Evolutionary conservation across 2,113 vertebrate species (phyloP), one percentile per base, ranked within the genome.

Genomic region (Syrmaticus mikado): DNA sequence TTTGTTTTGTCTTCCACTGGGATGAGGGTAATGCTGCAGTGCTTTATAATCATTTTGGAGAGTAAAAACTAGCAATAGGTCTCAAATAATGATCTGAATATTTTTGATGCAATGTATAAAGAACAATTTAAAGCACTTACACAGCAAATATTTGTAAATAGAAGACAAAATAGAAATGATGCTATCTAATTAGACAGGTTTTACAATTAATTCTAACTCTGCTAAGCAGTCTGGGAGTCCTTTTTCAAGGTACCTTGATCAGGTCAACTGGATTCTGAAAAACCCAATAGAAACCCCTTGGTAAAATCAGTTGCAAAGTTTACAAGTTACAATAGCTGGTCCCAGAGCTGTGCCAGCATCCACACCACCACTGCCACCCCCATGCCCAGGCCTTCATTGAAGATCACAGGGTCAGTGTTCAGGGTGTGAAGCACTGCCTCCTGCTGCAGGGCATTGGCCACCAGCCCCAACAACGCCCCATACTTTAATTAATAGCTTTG

Each of bases 41-140:
- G 81, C 11, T 74, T 90, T 74, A 32, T 72, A 77, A 65, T 82
- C 10, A 55, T 67, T 92, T 78, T 91, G 48, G 65, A 73, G 76
- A 52, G 60, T 40, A 85, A 43, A 62, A 95, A 78, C 45, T 71
- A 95, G 67, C 30, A 92, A 62, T 21, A 78, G 24, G 34, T 41
- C 45, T 65, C 67, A 65, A 92, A 90, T n/a, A 10, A 66, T 48
- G 19, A 80, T 74, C 60, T 91, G 85, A 94, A 91, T 97, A 95
- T 92, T 89, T 83, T 94, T 90, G 40, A 64, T 46, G 21, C 62
- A 30, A 93, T 38, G 11, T 67, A 93, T 9, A 81, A 48, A 85
- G 77, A 85, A 22, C 30, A 75, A 85, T 72, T 85, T 73, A 64
- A 65, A 77, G 60, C 52, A 89, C 92, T 91, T 91, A 92, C 53